These are phyloP conservation scores for Idaea dimidiata DNA, from an alignment of 2,888 invertebrate species.

Conservation along the genomic window DNA sequence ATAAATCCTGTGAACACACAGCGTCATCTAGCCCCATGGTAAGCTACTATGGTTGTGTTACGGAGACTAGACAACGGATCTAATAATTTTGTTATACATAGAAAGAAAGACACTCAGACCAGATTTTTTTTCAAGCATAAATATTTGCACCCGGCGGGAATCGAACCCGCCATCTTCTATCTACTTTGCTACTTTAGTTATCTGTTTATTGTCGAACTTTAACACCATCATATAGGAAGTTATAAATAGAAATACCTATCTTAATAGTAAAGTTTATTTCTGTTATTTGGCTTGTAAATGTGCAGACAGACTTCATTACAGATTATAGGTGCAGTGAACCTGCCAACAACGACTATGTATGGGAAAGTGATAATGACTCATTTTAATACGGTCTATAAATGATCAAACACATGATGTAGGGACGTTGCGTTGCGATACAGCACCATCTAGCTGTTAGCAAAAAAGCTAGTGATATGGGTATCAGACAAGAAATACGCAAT, in stretches of 20 bases:
- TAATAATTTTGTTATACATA: too few species aligned
- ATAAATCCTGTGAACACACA: too few species aligned
- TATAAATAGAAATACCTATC: slow-evolving; percentile 3
- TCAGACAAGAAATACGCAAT: too few species aligned
- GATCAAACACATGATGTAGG: too few species aligned
- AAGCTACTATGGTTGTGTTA: too few species aligned
- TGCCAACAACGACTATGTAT: slow-evolving; percentile 47
- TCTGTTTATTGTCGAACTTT: neutral
- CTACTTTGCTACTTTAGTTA: neutral
- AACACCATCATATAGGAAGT: neutral
- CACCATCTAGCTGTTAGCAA: too few species aligned
- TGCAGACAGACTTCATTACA: slow-evolving; percentile 20
- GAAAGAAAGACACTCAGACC: too few species aligned
- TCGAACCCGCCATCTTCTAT: neutral
- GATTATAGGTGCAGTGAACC: slow-evolving; percentile 57
- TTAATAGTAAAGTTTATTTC: slow-evolving; percentile 31
- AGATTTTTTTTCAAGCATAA: too few species aligned
- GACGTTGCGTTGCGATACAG: too few species aligned
- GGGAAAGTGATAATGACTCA: slow-evolving; percentile 40
- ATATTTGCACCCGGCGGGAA: too few species aligned
- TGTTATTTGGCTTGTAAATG: slow-evolving; percentile 30
- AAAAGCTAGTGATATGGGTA: slow-evolving; percentile 2
- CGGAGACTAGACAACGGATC: too few species aligned
- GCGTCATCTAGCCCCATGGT: too few species aligned
- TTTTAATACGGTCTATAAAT: neutral